Percentiles rank a stretch among this genome's conserved stretches.
Conservation (phyloP, 1,140 invertebrate species). For the Nilaparvata lugens region DNA sequence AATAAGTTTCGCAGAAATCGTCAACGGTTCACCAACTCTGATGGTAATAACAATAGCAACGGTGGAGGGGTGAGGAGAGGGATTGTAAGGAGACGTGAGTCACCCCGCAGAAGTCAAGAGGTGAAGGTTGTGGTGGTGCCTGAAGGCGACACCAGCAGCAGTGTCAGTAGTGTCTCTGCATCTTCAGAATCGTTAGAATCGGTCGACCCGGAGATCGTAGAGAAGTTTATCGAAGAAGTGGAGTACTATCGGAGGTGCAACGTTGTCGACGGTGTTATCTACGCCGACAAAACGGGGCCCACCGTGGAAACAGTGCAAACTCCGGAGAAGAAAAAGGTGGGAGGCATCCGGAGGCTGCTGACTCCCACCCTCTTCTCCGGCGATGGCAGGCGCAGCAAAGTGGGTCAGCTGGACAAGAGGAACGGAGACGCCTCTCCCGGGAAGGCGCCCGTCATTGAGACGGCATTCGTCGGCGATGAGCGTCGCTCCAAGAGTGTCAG, state of each 20-base stretch:
- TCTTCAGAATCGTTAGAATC: not conserved
- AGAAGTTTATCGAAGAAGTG: not conserved
- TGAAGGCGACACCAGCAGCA: not conserved
- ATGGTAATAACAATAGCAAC: not conserved
- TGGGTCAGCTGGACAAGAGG: not conserved
- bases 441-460: conserved; percentile 16
- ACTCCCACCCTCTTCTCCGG: conserved; percentile 15
- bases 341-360: conserved; percentile 16
- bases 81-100: not conserved
- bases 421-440: not conserved
- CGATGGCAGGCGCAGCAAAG: conserved; percentile 6
- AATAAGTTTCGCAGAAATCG: not conserved
- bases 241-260: not conserved
- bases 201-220: not conserved
- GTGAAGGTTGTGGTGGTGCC: not conserved
- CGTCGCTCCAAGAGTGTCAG: conserved; percentile 20
- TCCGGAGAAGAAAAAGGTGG: conserved; percentile 10
- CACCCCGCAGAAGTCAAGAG: not conserved
- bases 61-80: not conserved
- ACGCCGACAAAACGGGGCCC: conserved; percentile 12
- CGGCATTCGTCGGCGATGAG: conserved; percentile 17
- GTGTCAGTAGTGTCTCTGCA: not conserved
- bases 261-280: not conserved
- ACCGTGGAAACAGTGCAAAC: conserved; percentile 12
- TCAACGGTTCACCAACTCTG: not conserved